Conservation (phyloP, 2,888 invertebrate genomes). For the Dusona sp. region DNA sequence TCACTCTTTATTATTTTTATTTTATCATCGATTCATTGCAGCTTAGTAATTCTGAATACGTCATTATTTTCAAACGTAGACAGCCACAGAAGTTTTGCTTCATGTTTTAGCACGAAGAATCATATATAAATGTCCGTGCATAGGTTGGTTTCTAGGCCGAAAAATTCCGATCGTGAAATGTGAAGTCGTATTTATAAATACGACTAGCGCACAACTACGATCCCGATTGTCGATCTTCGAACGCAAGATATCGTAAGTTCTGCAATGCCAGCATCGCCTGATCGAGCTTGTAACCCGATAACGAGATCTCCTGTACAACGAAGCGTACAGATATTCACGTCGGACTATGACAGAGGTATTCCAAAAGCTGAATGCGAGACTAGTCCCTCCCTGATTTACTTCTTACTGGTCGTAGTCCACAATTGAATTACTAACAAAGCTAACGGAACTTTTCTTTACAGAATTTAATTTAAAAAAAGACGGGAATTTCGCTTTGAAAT, state of each 20-base stretch:
- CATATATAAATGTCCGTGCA: not conserved
- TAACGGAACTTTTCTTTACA: not conserved
- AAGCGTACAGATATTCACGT: conserved; percentile 30
- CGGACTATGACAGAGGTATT: conserved; percentile 19
- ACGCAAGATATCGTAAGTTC: conserved; percentile 42
- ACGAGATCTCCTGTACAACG: conserved; percentile 44
- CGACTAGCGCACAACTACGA: conserved; percentile 13
- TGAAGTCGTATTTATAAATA: conserved; percentile 6
- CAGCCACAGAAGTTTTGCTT: conserved; percentile 37
- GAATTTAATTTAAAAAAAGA: not conserved
- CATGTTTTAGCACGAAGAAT: conserved; percentile 28
- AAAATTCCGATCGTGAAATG: conserved; percentile 41
- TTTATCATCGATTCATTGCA: conserved; percentile 18
- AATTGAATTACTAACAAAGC: not conserved
- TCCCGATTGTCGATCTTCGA: conserved; percentile 57
- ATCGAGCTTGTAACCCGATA: conserved; percentile 57
- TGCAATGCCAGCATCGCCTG: conserved; percentile 22
- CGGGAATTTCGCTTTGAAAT: not conserved
- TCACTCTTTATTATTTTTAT: not conserved
- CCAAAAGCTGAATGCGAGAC: conserved; percentile 17
- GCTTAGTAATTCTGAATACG: conserved; percentile 55
- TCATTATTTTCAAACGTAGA: conserved; percentile 68
- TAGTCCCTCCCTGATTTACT: conserved; percentile 9
- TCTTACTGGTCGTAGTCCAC: not conserved
- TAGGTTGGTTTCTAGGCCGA: conserved; percentile 13